These are phyloP conservation scores for Callaeas wilsoni DNA, from an alignment of 2,113 vertebrate genomes.

Conservation along the genomic window DNA sequence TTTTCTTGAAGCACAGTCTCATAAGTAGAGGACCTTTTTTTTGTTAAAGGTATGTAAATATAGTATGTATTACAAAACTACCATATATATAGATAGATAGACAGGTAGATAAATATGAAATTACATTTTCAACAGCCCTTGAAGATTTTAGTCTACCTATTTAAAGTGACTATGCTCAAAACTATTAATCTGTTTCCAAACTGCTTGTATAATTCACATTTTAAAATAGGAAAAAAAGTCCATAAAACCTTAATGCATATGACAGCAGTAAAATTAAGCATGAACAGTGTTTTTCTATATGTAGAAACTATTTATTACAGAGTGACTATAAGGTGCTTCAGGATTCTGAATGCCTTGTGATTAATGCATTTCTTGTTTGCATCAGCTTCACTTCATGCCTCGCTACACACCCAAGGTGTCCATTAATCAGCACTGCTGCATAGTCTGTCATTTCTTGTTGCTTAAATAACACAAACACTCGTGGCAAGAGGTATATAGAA, in stretches of 20 bases:
- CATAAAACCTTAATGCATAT: neutral
- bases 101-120: neutral
- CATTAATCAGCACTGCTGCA: slow-evolving; percentile 10
- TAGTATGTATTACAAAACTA: neutral
- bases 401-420: neutral
- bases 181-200: neutral
- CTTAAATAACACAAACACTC: neutral
- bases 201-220: neutral
- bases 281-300: neutral
- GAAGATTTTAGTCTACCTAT: neutral
- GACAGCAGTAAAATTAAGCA: neutral
- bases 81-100: too few relatives aligned
- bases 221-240: neutral
- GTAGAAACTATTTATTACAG: neutral
- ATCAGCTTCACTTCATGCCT: slow-evolving; percentile 1
- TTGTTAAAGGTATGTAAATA: neutral
- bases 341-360: neutral
- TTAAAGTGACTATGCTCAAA: neutral
- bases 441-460: neutral
- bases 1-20: neutral
- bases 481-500: neutral
- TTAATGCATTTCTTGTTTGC: slow-evolving; percentile 17
- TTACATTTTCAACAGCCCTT: neutral
- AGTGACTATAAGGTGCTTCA: neutral
- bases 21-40: neutral